phyloP scores from a whole-genome alignment of 2,888 invertebrate genomes.

The Scaptodrosophila latifasciaeformis region DNA sequence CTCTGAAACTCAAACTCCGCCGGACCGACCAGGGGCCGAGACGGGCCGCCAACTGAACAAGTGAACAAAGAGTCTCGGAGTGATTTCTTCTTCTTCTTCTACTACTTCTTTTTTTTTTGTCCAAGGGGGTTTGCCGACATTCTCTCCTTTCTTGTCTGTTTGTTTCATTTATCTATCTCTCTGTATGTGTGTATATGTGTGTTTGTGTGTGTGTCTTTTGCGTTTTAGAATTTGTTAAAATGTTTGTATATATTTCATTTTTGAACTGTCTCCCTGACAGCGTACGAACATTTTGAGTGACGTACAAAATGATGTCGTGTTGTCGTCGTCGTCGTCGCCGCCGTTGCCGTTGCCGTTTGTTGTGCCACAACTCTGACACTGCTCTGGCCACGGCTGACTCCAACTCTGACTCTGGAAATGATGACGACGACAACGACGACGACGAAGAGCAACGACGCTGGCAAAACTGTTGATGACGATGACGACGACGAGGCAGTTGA shows the following conservation, averaged over 20 bases:
- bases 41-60: conserved; percentile 1
- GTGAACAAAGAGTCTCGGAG: conserved; percentile 22
- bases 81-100: too few species aligned
- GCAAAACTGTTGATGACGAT: conserved; percentile 9
- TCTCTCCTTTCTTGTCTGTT: neutral
- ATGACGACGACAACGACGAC: conserved; percentile 10
- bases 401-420: conserved; percentile 8
- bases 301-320: conserved; percentile 72
- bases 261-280: conserved; percentile 64
- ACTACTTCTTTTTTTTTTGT: too few species aligned
- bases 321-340: conserved; percentile 42
- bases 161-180: neutral
- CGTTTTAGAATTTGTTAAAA: conserved; percentile 52
- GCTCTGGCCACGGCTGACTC: conserved; percentile 5
- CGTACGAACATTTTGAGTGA: conserved; percentile 65
- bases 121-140: too few species aligned
- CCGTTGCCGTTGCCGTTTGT: conserved; percentile 17
- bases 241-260: conserved; percentile 59
- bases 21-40: too few species aligned
- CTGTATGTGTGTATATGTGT: conserved; percentile 8
- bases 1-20: neutral
- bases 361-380: conserved; percentile 39
- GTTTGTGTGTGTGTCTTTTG: conserved; percentile 46
- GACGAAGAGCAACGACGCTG: conserved; percentile 14
- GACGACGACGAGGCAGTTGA: conserved; percentile 37